These are phyloP conservation scores for Malachius bipustulatus DNA, from an alignment of 2,888 invertebrate species.

Conservation along the genomic window DNA sequence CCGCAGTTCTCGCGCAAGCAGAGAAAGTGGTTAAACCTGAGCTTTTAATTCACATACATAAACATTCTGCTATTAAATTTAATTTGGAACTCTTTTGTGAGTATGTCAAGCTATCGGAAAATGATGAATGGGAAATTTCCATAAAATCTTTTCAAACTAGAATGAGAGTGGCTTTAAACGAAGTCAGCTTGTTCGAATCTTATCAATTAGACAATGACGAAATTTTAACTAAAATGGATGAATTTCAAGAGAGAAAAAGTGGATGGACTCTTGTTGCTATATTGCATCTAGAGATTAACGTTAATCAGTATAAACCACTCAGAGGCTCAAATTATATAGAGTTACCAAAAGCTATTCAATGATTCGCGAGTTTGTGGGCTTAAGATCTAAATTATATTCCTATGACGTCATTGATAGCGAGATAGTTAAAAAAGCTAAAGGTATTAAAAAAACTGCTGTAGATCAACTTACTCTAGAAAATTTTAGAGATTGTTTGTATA, in stretches of 20 bases:
- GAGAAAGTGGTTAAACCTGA: background rate
- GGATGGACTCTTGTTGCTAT: slow-evolving; percentile 20
- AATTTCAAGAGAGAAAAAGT: slow-evolving; percentile 22
- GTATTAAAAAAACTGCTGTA: too few relatives aligned
- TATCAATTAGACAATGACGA: background rate
- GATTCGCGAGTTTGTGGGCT: too few relatives aligned
- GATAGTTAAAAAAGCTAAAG: too few relatives aligned
- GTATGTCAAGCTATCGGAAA: background rate
- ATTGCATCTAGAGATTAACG: slow-evolving; percentile 16
- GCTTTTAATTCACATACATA: background rate
- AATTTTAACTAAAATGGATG: slow-evolving; percentile 15
- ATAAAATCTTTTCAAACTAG: background rate
- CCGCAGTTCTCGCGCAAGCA: background rate
- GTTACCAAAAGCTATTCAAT: slow-evolving; percentile 15
- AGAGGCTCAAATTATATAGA: slow-evolving; percentile 16
- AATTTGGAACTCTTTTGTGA: background rate
- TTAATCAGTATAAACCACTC: slow-evolving; percentile 19
- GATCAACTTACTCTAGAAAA: too few relatives aligned
- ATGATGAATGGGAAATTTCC: slow-evolving; percentile 2
- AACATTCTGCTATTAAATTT: slow-evolving; percentile 1
- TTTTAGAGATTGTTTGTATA: too few relatives aligned
- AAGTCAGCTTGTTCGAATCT: background rate
- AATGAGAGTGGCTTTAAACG: background rate
- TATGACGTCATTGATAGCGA: too few relatives aligned
- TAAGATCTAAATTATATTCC: too few relatives aligned